These are phyloP conservation scores for Notothenia coriiceps DNA, from an alignment of 2,113 vertebrate species.

Conservation along the genomic window DNA sequence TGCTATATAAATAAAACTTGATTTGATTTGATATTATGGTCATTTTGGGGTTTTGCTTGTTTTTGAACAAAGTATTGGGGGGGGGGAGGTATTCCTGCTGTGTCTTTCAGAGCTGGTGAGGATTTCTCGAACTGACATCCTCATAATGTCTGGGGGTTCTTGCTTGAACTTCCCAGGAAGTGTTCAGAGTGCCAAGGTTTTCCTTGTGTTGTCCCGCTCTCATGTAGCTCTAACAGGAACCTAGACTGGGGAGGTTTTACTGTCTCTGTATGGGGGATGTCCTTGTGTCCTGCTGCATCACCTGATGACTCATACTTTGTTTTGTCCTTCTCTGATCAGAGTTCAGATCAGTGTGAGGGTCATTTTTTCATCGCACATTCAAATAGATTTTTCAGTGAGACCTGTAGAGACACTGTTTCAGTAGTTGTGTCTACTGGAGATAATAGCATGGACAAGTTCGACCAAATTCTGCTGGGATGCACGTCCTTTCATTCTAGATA, in stretches of 20 bases:
- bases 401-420: no score
- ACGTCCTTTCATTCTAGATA: no score
- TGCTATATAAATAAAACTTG: no score
- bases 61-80: no score
- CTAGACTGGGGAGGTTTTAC: neutral
- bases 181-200: neutral
- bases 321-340: neutral
- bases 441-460: no score
- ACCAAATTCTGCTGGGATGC: no score
- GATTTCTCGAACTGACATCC: conserved; percentile 43
- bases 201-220: conserved; percentile 14
- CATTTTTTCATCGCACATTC: neutral
- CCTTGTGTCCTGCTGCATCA: conserved; percentile 6
- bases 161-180: conserved; percentile 29
- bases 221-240: neutral
- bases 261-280: conserved; percentile 5
- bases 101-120: conserved; percentile 34
- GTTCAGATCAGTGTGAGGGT: neutral
- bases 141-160: conserved; percentile 4
- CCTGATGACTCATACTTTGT: neutral
- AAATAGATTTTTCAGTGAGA: no score
- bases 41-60: no score
- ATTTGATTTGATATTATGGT: no score
- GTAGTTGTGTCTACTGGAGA: no score
- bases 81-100: neutral